Conservation (phyloP, 2,888 invertebrate genomes). For the Oscheius myriophilus region DNA sequence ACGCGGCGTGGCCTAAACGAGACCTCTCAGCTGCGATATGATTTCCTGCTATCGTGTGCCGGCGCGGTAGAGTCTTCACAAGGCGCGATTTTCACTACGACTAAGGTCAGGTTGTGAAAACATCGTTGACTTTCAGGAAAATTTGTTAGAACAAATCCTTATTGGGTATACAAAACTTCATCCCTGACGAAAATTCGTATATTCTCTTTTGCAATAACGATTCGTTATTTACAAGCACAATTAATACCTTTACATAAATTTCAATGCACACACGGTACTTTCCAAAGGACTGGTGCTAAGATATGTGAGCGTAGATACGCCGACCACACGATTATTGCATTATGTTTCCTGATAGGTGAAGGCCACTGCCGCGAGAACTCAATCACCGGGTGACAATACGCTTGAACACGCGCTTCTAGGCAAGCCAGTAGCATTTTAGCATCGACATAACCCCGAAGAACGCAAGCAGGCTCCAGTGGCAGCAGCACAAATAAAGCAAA, state of each 20-base stretch:
- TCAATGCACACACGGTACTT: no score
- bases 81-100: background rate
- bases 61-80: no score
- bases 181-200: no score
- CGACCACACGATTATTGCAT: conserved; percentile 17
- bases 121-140: no score
- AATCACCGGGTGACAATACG: conserved; percentile 13
- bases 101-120: no score
- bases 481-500: conserved; percentile 5
- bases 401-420: background rate
- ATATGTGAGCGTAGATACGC: no score
- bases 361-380: conserved; percentile 18
- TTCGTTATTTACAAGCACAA: no score
- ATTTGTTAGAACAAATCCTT: no score
- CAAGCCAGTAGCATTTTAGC: conserved; percentile 7
- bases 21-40: conserved; percentile 21
- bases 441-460: conserved; percentile 18
- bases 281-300: no score
- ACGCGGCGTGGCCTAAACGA: conserved; percentile 13
- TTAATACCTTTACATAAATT: no score
- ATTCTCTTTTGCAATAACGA: no score
- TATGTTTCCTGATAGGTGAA: conserved; percentile 21
- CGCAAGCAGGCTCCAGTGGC: conserved; percentile 10
- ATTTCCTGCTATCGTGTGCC: conserved; percentile 21
- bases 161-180: no score